Evolutionary conservation across 2,797 vertebrate genomes (phyloP).

Genomic region (Ispidina picta): DNA sequence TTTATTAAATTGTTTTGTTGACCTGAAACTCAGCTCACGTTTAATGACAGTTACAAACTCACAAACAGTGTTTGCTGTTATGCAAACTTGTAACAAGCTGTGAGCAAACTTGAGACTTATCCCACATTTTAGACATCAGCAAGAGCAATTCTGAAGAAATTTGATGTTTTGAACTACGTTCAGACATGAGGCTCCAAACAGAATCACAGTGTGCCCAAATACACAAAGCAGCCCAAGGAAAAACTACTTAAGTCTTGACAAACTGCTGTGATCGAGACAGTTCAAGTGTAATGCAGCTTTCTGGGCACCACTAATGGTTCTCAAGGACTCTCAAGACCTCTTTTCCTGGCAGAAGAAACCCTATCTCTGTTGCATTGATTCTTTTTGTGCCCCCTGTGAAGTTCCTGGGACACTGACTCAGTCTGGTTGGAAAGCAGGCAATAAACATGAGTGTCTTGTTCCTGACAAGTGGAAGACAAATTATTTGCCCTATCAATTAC

Average conservation of each 20-base stretch:
- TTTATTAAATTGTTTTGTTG: background rate
- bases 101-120: background rate
- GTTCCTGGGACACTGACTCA: background rate
- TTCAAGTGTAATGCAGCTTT: background rate
- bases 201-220: background rate
- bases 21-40: background rate
- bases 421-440: background rate
- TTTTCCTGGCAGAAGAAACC: background rate
- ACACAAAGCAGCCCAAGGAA: background rate
- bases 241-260: background rate
- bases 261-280: background rate
- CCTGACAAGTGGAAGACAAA: background rate
- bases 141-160: slow-evolving; percentile 1
- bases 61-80: background rate
- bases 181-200: background rate
- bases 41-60: background rate
- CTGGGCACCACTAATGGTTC: background rate
- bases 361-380: background rate
- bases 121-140: background rate
- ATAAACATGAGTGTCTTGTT: background rate
- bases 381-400: background rate
- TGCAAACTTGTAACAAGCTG: background rate
- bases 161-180: background rate
- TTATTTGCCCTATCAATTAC: background rate
- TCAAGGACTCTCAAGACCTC: background rate